phyloP scores from a whole-genome alignment of 1,140 invertebrate species.

The Delia radicum region DNA sequence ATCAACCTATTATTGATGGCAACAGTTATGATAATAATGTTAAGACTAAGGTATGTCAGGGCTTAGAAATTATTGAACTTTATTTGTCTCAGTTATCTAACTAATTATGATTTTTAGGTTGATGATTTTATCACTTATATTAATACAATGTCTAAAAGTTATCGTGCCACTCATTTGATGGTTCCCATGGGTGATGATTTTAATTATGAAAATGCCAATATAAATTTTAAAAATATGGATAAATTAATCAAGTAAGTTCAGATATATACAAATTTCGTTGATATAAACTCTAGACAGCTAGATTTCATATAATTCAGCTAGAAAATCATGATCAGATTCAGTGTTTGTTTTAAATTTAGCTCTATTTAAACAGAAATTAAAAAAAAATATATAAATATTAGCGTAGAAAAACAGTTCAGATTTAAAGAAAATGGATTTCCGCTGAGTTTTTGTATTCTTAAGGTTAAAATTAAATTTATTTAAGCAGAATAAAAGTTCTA shows the following conservation, averaged over 20 bases:
- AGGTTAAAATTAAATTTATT: too few relatives aligned
- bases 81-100: neutral
- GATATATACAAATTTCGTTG: too few relatives aligned
- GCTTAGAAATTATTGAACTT: neutral
- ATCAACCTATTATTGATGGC: slow-evolving; percentile 82
- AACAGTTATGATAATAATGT: slow-evolving; percentile 76
- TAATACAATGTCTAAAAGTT: slow-evolving; percentile 59
- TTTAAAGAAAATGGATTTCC: too few relatives aligned
- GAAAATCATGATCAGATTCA: too few relatives aligned
- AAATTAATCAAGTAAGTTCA: slow-evolving; percentile 77
- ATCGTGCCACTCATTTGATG: slow-evolving; percentile 74
- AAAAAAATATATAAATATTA: too few relatives aligned
- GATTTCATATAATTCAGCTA: too few relatives aligned
- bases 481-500: too few relatives aligned
- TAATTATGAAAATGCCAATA: slow-evolving; percentile 80
- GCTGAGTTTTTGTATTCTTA: too few relatives aligned
- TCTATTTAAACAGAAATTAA: too few relatives aligned
- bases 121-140: slow-evolving; percentile 62
- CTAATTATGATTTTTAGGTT: slow-evolving; percentile 55
- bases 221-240: slow-evolving; percentile 86
- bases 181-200: slow-evolving; percentile 93
- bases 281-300: too few relatives aligned
- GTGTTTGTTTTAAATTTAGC: too few relatives aligned
- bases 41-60: slow-evolving; percentile 61
- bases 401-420: too few relatives aligned